Conservation (phyloP, 2,888 invertebrate genomes). For the Eutolmus rufibarbis region DNA sequence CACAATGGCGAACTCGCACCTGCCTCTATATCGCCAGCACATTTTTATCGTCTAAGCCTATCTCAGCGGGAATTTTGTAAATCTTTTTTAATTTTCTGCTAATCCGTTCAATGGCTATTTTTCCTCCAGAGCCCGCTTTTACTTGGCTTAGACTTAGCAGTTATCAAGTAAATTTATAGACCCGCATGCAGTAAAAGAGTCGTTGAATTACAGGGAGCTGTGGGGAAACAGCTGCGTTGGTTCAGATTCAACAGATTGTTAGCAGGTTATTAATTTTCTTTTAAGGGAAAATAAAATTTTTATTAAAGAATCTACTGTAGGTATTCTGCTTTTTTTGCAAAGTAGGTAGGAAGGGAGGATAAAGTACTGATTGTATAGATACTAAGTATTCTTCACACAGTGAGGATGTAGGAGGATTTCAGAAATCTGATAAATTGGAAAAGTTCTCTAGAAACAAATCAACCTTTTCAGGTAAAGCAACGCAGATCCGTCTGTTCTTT, state of each 20-base stretch:
- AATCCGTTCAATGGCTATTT: neutral
- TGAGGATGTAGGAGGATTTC: neutral
- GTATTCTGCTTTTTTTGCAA: neutral
- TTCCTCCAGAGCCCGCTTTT: neutral
- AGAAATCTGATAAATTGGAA: neutral
- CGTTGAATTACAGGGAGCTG: neutral
- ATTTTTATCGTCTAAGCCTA: neutral
- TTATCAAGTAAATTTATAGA: neutral
- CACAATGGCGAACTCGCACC: neutral
- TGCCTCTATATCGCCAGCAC: neutral
- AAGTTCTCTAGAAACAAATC: neutral
- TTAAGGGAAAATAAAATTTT: neutral
- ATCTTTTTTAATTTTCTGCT: neutral
- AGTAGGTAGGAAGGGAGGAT: neutral
- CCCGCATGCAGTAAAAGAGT: neutral
- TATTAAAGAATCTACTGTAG: neutral
- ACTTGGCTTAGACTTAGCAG: neutral
- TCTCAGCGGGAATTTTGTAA: neutral
- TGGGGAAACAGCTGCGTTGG: neutral
- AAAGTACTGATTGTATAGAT: neutral
- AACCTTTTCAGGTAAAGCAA: neutral
- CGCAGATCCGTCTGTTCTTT: neutral
- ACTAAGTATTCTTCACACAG: neutral
- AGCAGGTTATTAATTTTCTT: neutral
- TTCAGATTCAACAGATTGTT: neutral